Evolutionary conservation across 2,888 invertebrate species (phyloP).

Genomic region (Lepidochitona cinerea): DNA sequence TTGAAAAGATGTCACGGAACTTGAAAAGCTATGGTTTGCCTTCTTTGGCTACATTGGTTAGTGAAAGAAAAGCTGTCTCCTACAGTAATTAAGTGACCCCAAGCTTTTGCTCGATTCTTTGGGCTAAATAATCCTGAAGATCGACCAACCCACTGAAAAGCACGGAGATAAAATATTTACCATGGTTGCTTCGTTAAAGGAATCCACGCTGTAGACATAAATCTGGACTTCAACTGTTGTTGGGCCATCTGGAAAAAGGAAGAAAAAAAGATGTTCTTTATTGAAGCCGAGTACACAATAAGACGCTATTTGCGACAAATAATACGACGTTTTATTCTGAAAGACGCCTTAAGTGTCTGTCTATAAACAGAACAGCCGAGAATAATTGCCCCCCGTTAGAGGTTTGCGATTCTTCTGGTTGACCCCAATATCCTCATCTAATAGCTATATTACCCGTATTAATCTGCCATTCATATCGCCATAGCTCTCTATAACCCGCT

Average conservation of each 20-base stretch:
- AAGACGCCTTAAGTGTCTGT: not conserved
- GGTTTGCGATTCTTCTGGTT: not conserved
- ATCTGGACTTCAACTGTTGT: conserved; percentile 4
- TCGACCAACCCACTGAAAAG: not conserved
- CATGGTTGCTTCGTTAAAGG: conserved; percentile 4
- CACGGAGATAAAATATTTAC: conserved; percentile 8
- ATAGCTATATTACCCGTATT: not conserved
- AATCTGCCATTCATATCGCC: not conserved
- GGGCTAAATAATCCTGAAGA: not conserved
- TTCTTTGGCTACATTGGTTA: not conserved
- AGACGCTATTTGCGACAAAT: too few species aligned
- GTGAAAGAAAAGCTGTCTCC: not conserved
- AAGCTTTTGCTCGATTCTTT: not conserved
- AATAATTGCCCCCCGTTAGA: not conserved
- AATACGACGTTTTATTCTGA: not conserved
- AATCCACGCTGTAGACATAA: conserved; percentile 3
- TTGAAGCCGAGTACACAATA: too few species aligned
- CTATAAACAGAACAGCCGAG: not conserved
- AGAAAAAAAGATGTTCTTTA: conserved; percentile 1
- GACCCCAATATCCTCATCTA: not conserved
- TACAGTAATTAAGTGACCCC: conserved; percentile 3
- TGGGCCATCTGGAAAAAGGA: not conserved
- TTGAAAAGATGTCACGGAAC: not conserved
- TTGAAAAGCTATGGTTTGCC: not conserved
- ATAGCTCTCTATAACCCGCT: not conserved